Evolutionary conservation across 2,888 invertebrate genomes (phyloP).

Genomic region (Trachelus iudaicus): DNA sequence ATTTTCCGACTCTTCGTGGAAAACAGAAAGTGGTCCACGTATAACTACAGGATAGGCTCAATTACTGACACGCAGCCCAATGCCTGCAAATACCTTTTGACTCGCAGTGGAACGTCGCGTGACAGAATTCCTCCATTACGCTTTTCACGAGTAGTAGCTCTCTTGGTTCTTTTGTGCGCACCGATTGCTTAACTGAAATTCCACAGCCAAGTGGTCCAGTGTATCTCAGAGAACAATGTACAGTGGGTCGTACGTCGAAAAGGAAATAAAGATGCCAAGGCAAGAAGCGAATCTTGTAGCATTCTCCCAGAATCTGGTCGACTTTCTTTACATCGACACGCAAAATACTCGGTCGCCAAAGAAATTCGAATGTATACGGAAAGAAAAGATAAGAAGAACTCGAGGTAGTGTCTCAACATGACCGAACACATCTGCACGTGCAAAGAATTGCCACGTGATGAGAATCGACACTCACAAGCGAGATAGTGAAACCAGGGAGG

Average conservation of each 20-base stretch:
- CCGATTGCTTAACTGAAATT: no score
- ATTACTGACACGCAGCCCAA: not conserved
- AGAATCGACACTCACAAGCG: constrained; percentile 5
- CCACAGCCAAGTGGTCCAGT: no score
- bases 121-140: not conserved
- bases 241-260: no score
- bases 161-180: not conserved
- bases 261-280: no score
- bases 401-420: no score
- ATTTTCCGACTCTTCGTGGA: constrained; percentile 4
- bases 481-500: constrained; percentile 4
- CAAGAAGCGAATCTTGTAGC: no score
- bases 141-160: not conserved
- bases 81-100: not conserved
- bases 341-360: no score
- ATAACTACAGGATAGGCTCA: not conserved
- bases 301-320: no score
- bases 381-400: no score
- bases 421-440: not conserved
- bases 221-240: no score
- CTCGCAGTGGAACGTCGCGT: not conserved
- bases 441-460: not conserved
- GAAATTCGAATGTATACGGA: no score
- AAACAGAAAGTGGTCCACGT: not conserved
- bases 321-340: no score